A percentile compares a stretch with the other conserved stretches of the same genome.
Conservation (phyloP, 2,888 invertebrate genomes). For the Palloptera scutellata region DNA sequence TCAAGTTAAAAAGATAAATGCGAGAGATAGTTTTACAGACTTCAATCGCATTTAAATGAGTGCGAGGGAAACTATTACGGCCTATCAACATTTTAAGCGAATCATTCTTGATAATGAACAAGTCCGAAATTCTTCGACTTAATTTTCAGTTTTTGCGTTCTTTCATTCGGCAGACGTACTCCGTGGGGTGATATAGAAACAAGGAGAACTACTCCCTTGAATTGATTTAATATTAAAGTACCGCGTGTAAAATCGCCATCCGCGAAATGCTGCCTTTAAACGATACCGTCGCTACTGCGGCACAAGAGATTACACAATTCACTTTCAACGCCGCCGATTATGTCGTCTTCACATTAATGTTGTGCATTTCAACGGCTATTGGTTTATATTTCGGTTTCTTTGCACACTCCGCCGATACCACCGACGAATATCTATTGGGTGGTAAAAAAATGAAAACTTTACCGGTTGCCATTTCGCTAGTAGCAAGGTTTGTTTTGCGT, state of each 20-base stretch:
- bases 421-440: conserved; percentile 69
- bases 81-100: conserved; percentile 10
- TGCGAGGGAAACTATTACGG: background rate
- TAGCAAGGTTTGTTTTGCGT: conserved; percentile 62
- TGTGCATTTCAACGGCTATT: conserved; percentile 67
- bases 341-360: conserved; percentile 66
- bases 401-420: conserved; percentile 65
- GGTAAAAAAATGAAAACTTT: conserved; percentile 68
- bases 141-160: background rate
- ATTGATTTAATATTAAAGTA: background rate
- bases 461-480: conserved; percentile 71
- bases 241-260: background rate
- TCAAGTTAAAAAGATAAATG: background rate
- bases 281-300: conserved; percentile 15
- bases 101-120: conserved; percentile 21
- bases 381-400: conserved; percentile 69
- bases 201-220: too few relatives aligned
- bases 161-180: too few relatives aligned
- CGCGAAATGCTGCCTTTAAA: conserved; percentile 25
- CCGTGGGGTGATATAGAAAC: too few relatives aligned
- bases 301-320: conserved; percentile 42
- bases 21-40: background rate
- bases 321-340: conserved; percentile 65
- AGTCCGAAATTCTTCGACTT: background rate
- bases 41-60: background rate